Conservation (phyloP, 2,797 vertebrate genomes). For the Microtus californicus region DNA sequence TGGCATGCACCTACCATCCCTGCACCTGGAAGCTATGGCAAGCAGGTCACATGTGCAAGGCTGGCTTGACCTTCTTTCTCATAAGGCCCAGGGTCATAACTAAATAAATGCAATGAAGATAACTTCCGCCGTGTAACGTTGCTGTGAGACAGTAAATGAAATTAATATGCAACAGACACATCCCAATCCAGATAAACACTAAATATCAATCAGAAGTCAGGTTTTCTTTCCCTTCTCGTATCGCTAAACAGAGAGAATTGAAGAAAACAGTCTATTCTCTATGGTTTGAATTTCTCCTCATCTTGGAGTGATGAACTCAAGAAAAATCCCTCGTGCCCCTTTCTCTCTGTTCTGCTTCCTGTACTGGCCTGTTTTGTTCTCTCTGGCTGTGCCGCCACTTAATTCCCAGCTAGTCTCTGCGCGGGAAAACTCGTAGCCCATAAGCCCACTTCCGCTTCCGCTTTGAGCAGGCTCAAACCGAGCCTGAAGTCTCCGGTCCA, state of each 20-base stretch:
- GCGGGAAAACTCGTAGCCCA: neutral
- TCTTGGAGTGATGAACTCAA: neutral
- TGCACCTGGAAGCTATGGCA: neutral
- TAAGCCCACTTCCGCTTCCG: neutral
- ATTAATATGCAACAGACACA: neutral
- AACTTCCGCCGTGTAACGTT: neutral
- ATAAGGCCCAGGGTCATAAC: neutral
- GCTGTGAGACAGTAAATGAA: constrained; percentile 15
- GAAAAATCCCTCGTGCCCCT: neutral
- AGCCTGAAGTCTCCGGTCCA: neutral
- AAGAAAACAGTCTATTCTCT: neutral
- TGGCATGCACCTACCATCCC: neutral
- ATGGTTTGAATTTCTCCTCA: neutral
- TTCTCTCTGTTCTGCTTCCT: neutral
- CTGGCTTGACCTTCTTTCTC: neutral
- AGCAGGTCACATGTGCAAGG: neutral
- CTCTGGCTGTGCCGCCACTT: accelerated
- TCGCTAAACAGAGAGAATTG: neutral
- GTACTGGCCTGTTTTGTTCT: neutral
- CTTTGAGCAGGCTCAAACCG: too few species aligned
- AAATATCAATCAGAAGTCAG: neutral
- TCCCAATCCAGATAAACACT: neutral
- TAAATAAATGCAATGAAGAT: neutral
- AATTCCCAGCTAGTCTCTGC: neutral
- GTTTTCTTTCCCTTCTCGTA: neutral